Conservation (phyloP, 2,888 invertebrate genomes). For the Mamestra brassicae region DNA sequence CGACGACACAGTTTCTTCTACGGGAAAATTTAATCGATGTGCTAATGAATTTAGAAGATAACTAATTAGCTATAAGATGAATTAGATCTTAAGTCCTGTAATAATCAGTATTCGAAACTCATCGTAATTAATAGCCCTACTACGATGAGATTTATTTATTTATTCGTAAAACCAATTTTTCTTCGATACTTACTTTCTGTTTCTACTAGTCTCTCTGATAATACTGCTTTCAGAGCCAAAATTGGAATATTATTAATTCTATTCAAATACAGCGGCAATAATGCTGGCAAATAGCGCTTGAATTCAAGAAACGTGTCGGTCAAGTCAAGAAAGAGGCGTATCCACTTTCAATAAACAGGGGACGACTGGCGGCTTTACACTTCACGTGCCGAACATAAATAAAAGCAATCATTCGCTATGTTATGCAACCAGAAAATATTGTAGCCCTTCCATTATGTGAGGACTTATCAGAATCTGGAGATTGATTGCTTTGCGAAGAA, state of each 20-base stretch:
- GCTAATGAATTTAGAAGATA: constrained; percentile 36
- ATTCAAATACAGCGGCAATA: not conserved
- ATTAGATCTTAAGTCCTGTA: not conserved
- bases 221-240: not conserved
- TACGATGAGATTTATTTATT: too few species aligned
- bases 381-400: constrained; percentile 52
- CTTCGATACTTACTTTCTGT: constrained; percentile 5
- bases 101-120: constrained; percentile 7
- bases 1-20: constrained; percentile 68
- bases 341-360: constrained; percentile 39
- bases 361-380: constrained; percentile 30
- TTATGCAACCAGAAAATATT: constrained; percentile 43
- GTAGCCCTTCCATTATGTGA: constrained; percentile 1
- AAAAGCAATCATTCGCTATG: constrained; percentile 43
- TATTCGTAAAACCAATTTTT: constrained; percentile 5
- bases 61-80: constrained; percentile 9
- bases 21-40: constrained; percentile 53
- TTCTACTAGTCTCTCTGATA: constrained; percentile 16
- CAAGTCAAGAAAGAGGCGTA: constrained; percentile 27
- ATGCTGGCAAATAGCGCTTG: not conserved
- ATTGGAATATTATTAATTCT: not conserved
- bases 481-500: constrained; percentile 15
- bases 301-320: constrained; percentile 12
- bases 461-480: constrained; percentile 14
- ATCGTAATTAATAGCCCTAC: not conserved